Percentiles rank a stretch among this genome's conserved stretches.
Evolutionary conservation across 1,140 invertebrate species (phyloP).

Genomic region (Drosophila pallidifrons): DNA sequence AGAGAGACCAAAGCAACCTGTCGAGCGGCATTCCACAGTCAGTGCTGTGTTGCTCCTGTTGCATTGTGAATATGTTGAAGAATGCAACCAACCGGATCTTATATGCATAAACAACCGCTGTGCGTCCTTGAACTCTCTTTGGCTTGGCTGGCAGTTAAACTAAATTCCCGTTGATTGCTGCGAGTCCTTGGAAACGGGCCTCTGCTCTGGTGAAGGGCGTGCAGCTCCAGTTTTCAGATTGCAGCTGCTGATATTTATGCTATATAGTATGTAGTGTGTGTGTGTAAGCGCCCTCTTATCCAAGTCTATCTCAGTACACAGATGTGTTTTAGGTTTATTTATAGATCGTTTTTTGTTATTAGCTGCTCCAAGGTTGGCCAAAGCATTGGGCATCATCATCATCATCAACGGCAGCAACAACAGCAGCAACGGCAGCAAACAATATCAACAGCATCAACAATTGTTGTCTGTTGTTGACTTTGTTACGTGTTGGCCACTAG

Average conservation of each 20-base stretch:
- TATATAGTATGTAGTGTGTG: too few species aligned
- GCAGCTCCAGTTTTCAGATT: constrained; percentile 55
- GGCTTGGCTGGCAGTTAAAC: constrained; percentile 59
- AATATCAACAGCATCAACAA: constrained; percentile 24
- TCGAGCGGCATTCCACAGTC: constrained; percentile 20
- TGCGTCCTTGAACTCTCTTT: constrained; percentile 77
- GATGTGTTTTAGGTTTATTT: constrained; percentile 55
- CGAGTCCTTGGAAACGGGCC: constrained; percentile 60
- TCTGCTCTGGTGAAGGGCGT: constrained; percentile 72
- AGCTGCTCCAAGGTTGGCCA: constrained; percentile 72
- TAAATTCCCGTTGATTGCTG: constrained; percentile 71
- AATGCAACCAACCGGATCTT: constrained; percentile 63
- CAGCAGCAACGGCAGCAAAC: constrained; percentile 11
- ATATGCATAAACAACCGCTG: constrained; percentile 70
- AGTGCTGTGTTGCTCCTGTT: too few species aligned
- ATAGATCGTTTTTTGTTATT: constrained; percentile 70
- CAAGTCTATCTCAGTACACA: constrained; percentile 20
- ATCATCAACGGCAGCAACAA: constrained; percentile 19
- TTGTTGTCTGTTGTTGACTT: constrained; percentile 52
- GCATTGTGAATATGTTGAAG: too few species aligned
- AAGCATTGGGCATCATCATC: constrained; percentile 64
- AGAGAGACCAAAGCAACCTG: constrained; percentile 12
- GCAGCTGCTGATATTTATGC: constrained; percentile 56
- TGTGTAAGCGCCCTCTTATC: constrained; percentile 45
- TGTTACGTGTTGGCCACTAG: constrained; percentile 51